Base-by-base conservation (phyloP, 2,113 vertebrate species). In the Zonotrichia leucophrys region DNA sequence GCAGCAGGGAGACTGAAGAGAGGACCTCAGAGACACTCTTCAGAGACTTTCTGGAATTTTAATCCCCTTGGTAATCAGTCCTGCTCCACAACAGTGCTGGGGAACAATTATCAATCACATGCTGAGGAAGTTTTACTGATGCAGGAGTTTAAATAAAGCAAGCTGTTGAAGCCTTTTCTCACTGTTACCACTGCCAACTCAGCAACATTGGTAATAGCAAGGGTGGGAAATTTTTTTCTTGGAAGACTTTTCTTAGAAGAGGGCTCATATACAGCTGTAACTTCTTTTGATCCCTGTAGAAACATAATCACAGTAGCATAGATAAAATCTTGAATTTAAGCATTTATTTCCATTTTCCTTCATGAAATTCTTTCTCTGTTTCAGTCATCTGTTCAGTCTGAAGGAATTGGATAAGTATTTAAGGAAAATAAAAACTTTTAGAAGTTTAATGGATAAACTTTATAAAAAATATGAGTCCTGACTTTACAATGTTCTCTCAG, bases 61-160 rank as follows among this genome's bases (percentile, higher is more conserved):
- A 95, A 91, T 91, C 53, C 87, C 21, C 58, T 92, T 84, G 74
- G 55, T 96, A 96, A 94, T 94, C 81, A 95, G 89, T 87, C 15
- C 53, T 92, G 60, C 47, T 94, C 56, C n/a, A 60, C 72, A 87
- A 27, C 56, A 67, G 77, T 91, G 73, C 22, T 62, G 46, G 56
- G 56, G 75, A 92, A 87, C 79, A 94, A 94, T 95, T 95, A 92
- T 82, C 81, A 89, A 89, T 95, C 83, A 89, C 77, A 82, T 85
- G 42, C 49, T 91, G 74, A 94, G 89, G 69, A 94, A 94, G 83
- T 84, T 89, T 94, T 84, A 89, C 44, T 92, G 77, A 72, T 91
- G 93, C 74, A 92, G 56, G 30, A 30, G 41, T 94, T 96, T 95
- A 96, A 96, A 94, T 92, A 88, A 85, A 92, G 87, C 5, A 95